Base-by-base conservation (phyloP, 2,113 vertebrate species). In the Halcyon senegalensis region DNA sequence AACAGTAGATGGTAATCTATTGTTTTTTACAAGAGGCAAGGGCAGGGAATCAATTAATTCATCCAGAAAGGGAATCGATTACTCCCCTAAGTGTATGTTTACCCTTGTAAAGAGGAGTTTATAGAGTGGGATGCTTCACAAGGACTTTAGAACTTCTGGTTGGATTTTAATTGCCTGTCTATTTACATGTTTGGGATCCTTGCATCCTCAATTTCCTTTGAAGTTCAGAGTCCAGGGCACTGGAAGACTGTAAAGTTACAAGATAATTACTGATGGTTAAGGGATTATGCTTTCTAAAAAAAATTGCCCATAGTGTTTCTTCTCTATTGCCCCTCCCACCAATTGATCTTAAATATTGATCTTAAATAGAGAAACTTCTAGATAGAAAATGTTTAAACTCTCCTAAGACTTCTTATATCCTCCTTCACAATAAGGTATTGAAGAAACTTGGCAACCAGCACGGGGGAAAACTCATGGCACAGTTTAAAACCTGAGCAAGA, bases 11-110 rank as follows among this genome's bases (percentile, higher is more conserved):
- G 64, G 76, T 75, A 84, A 93, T 93, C 81, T 68, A 53, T 86
- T 93, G 56, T 46, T 79, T 16, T 16, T 72, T 84, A 82, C 56
- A 58, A 68, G 67, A 88, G 50, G 41, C 67, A 72, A 51, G 79
- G 63, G 53, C 72, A 82, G 59, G 72, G 55, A 86, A 88, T 80
- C 14, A 12, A 93, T 92, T 80, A 7, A 92, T 96, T 96, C 50
- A 78, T 94, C 93, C 84, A 96, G 91, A 86, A 94, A 73, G 92
- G 35, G 69, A 89, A 97, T 91, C 1, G 4, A 93, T 95, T 89
- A 50, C 53, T 94, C 60, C 76, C 76, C 69, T 48, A 74, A 94
- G 90, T 51, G 24, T 24, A 51, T 35, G 39, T 72, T 92, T 90
- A 92, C 85, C 90, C 77, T 91, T 94, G 68, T 53, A 87, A 96